Evolutionary conservation across 92 coral and sea anemone species (phyloP).

Genomic region (Phenganax subtilis): DNA sequence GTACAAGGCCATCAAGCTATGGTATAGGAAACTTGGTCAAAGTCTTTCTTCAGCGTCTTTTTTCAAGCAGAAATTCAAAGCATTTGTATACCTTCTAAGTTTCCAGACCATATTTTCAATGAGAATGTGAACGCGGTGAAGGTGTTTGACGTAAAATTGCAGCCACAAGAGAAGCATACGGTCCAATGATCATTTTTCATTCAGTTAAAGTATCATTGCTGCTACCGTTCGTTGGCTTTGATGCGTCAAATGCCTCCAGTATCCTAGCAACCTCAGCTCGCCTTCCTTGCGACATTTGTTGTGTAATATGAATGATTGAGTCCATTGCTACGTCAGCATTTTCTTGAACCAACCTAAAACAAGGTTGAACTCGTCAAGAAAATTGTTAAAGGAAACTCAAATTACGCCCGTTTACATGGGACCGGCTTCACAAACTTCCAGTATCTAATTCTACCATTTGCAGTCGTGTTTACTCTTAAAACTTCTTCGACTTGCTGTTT

Average conservation of each 20-base stretch:
- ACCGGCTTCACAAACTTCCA: neutral
- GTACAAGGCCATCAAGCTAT: too few relatives aligned
- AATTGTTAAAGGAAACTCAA: neutral
- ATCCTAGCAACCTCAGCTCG: slow-evolving; percentile 88
- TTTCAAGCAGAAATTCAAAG: too few relatives aligned
- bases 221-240: slow-evolving; percentile 54
- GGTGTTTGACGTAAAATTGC: too few relatives aligned
- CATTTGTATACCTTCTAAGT: too few relatives aligned
- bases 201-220: slow-evolving; percentile 39
- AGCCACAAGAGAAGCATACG: neutral
- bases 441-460: neutral
- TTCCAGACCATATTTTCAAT: too few relatives aligned
- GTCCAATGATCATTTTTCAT: neutral
- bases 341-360: slow-evolving; percentile 83
- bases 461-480: neutral
- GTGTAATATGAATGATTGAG: slow-evolving; percentile 95
- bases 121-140: too few relatives aligned
- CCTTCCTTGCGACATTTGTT: slow-evolving; percentile 77
- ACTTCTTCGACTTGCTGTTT: too few relatives aligned
- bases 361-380: neutral
- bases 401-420: neutral
- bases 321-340: slow-evolving; percentile 98
- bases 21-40: too few relatives aligned
- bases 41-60: too few relatives aligned
- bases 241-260: slow-evolving; percentile 73